phyloP scores from a whole-genome alignment of 1,140 invertebrate genomes.

The Bombus soroeensis region DNA sequence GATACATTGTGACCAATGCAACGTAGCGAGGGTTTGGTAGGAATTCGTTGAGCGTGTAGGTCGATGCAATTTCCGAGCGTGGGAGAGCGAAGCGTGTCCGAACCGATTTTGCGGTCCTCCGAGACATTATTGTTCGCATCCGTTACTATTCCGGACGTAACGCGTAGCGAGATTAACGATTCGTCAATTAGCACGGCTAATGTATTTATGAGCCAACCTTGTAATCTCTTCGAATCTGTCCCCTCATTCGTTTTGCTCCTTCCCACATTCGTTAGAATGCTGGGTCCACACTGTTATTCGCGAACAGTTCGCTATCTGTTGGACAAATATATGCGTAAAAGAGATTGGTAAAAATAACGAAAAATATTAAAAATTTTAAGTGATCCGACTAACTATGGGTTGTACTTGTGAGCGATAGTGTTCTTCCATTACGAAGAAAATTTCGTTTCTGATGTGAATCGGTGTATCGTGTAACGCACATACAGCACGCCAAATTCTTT shows the following conservation, averaged over 20 bases:
- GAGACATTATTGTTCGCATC: constrained; percentile 65
- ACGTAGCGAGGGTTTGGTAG: constrained; percentile 1
- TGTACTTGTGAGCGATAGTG: too few relatives aligned
- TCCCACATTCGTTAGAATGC: not conserved
- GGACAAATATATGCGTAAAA: too few relatives aligned
- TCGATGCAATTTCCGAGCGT: constrained; percentile 33
- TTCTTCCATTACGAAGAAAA: not conserved
- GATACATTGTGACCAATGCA: not conserved
- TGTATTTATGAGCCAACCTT: constrained; percentile 62
- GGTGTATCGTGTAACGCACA: too few relatives aligned
- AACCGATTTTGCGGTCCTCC: constrained; percentile 44
- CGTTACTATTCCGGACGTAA: constrained; percentile 62
- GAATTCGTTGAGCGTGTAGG: constrained; percentile 21
- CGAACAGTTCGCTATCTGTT: too few relatives aligned
- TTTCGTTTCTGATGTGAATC: not conserved
- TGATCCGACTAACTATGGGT: too few relatives aligned
- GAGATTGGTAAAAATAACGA: too few relatives aligned
- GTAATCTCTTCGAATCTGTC: not conserved
- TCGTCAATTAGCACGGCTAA: constrained; percentile 69
- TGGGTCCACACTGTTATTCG: not conserved
- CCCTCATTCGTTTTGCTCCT: not conserved
- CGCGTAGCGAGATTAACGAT: constrained; percentile 62
- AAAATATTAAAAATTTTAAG: too few relatives aligned
- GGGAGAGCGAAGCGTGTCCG: constrained; percentile 31
- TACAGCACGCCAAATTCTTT: not conserved